Evolutionary conservation across 2,888 invertebrate genomes (phyloP), one percentile per base, ranked within the genome.

Genomic region (Eudasyphora cyanicolor): DNA sequence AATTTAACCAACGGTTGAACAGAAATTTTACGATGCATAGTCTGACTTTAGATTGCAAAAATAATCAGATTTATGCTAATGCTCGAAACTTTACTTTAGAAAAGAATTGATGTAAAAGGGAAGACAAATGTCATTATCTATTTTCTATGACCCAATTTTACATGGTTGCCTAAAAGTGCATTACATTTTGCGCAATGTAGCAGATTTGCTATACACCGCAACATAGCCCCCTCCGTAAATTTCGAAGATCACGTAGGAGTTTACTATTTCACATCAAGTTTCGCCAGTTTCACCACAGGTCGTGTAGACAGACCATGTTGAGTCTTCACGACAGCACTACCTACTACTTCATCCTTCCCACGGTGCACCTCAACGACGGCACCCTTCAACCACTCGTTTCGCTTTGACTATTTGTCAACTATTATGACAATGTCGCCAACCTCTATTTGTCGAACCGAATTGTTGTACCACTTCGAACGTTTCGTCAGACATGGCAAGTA

Each of bases 241-340:
- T 64, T 71, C 69, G 54, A 73, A 38, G 67, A 32, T 6, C 2
- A 24, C 45, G 49, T 71, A 27, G 69, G 49, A 76, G 69, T 77
- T 79, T 62, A 76, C 70, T 12, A 27, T 60, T 75, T 70, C 19
- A 83, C 73, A 38, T 83, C 82, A 6, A 85, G 76, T 42, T 76
- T 82, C 1, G 80, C 78, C 12, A 82, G 57, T 17, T 85, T 82
- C 4, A 82, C 70, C 3, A 62, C 57, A 42, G 83, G 77, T 0
- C 83, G 77, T 0, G 76, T 84, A 35, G 51, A 10, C 10, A 85
- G 45, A 5, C 82, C 83, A 32, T 69, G 7, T 10, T 21, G 19
- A 24, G 77, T 82, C 32, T 76, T 82, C 14, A 84, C 85, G 6
- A 82, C 57, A 6, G 85, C 79, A 49, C 83, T 85, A 5, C 81